Percentiles rank a stretch among this genome's conserved stretches.
These are phyloP conservation scores for Epicampocera succincta DNA, from an alignment of 2,888 invertebrate species.

Conservation along the genomic window DNA sequence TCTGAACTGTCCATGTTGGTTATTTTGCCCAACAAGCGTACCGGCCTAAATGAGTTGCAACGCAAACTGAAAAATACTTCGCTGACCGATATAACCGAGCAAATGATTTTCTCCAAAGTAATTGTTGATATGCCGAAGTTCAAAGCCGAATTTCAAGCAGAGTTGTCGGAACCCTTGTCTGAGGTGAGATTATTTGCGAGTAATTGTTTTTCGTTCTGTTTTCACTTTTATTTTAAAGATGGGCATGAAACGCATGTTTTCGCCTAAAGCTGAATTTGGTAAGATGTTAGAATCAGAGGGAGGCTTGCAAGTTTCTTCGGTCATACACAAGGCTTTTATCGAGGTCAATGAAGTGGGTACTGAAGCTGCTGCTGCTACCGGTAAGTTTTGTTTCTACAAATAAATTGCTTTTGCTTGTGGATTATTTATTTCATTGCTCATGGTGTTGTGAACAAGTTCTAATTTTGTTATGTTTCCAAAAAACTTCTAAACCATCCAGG, in stretches of 20 bases:
- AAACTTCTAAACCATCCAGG: too few species aligned
- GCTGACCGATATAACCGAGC: conserved; percentile 83
- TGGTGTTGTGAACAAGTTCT: too few species aligned
- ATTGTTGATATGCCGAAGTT: conserved; percentile 89
- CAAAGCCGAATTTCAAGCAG: conserved; percentile 88
- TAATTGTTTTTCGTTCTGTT: background rate
- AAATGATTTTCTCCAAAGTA: conserved; percentile 80
- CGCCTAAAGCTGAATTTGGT: conserved; percentile 83
- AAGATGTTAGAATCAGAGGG: conserved; percentile 83
- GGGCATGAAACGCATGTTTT: conserved; percentile 87
- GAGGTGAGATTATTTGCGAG: conserved; percentile 82
- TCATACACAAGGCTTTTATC: conserved; percentile 92
- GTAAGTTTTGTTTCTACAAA: conserved; percentile 50
- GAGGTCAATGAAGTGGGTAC: conserved; percentile 94
- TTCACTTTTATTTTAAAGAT: conserved; percentile 80
- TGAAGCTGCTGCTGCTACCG: conserved; percentile 89
- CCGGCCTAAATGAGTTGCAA: conserved; percentile 86
- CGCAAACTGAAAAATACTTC: conserved; percentile 84
- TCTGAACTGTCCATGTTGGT: conserved; percentile 88
- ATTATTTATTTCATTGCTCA: background rate
- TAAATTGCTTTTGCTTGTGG: background rate
- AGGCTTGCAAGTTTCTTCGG: conserved; percentile 85
- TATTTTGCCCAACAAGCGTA: conserved; percentile 86
- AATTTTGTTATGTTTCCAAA: too few species aligned
- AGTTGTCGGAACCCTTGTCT: conserved; percentile 84